Conservation (phyloP, 2,113 vertebrate species). For the Mus spicilegus region DNA sequence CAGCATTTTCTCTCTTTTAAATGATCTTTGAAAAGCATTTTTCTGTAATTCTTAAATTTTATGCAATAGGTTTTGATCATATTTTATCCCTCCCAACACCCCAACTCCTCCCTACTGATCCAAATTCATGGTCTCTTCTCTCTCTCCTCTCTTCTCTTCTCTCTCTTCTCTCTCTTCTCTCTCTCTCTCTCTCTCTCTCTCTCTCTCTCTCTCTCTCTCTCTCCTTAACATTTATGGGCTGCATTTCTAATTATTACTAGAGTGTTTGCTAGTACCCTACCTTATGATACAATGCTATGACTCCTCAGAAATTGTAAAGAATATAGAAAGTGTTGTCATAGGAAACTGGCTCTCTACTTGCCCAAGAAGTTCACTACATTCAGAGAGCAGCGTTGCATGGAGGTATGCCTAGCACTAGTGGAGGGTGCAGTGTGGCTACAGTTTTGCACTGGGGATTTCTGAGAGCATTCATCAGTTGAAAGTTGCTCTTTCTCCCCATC, state of each 20-base stretch:
- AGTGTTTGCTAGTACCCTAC: neutral
- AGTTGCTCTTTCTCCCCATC: slow-evolving; percentile 5
- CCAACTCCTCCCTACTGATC: neutral
- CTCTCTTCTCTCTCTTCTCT: neutral
- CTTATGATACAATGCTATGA: neutral
- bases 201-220: neutral
- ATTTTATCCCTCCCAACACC: neutral
- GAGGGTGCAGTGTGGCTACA: neutral
- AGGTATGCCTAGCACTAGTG: neutral
- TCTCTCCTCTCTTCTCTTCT: too few relatives aligned
- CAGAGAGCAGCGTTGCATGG: neutral
- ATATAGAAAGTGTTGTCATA: neutral
- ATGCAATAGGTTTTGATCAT: neutral
- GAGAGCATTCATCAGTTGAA: neutral
- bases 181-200: neutral
- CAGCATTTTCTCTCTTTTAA: slow-evolving; percentile 45
- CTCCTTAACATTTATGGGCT: neutral
- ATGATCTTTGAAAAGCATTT: neutral
- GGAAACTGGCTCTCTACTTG: neutral
- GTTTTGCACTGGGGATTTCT: slow-evolving; percentile 4
- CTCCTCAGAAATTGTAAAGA: slow-evolving; percentile 12
- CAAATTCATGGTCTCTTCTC: neutral
- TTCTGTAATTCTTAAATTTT: neutral
- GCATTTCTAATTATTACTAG: neutral
- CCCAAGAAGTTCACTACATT: neutral